phyloP scores from a whole-genome alignment of 1,140 invertebrate species.

The Pseudomyrmex flavicornis region DNA sequence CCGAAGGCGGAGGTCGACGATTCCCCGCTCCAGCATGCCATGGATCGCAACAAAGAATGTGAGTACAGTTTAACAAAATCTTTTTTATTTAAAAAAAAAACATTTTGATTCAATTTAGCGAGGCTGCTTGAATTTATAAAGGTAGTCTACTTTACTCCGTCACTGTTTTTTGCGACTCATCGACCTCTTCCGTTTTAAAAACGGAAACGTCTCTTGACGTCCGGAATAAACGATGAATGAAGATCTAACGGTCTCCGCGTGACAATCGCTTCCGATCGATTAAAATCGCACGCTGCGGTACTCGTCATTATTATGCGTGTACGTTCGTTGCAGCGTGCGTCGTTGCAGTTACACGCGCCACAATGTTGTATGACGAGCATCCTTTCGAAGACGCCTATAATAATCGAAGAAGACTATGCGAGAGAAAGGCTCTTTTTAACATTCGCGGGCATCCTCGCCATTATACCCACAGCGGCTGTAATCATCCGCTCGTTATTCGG shows the following conservation, averaged over 20 bases:
- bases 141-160: slow-evolving; percentile 1
- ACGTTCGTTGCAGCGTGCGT: slow-evolving; percentile 5
- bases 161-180: slow-evolving; percentile 2
- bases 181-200: slow-evolving; percentile 46
- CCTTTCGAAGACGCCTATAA: slow-evolving; percentile 80
- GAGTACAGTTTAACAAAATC: slow-evolving; percentile 80
- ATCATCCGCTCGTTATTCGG: slow-evolving; percentile 76
- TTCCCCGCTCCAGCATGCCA: slow-evolving; percentile 95
- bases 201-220: slow-evolving; percentile 74
- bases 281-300: slow-evolving; percentile 47
- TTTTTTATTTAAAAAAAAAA: not conserved
- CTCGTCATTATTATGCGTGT: slow-evolving; percentile 72
- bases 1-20: slow-evolving; percentile 97
- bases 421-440: slow-evolving; percentile 35
- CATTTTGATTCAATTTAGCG: too few species aligned
- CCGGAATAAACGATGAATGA: slow-evolving; percentile 77
- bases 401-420: slow-evolving; percentile 77
- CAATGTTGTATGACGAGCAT: slow-evolving; percentile 30
- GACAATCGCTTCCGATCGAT: slow-evolving; percentile 74
- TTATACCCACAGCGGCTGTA: slow-evolving; percentile 67
- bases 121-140: too few species aligned
- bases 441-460: slow-evolving; percentile 59
- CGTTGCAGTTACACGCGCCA: slow-evolving; percentile 57
- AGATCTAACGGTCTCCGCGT: slow-evolving; percentile 72
- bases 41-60: slow-evolving; percentile 99